Base-by-base conservation (phyloP, 2,113 vertebrate species). In the Halichoeres trimaculatus region DNA sequence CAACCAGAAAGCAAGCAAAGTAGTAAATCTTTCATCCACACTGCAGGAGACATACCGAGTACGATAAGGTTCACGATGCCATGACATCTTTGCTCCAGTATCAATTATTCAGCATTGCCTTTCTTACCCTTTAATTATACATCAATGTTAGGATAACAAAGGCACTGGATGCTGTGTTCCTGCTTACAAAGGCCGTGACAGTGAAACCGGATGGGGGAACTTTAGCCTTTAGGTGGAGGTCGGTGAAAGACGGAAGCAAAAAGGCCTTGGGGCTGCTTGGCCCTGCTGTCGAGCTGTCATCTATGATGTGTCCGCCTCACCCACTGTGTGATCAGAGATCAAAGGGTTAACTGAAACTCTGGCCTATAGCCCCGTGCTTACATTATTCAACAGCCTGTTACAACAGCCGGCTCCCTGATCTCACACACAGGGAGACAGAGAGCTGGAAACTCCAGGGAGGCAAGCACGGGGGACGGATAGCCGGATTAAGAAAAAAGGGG, bases 371-470 rank as follows among this genome's bases (percentile, higher is more conserved):
- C 85, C 75, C 56, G 52, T 45, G 84, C 84, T 86, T 93, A 86
- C 88, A 93, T 93, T 93, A 93, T 93, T 92, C 88, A 93, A 75
- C 83, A 93, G 90, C 87, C 89, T 89, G 90, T 91, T 91, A 81
- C 90, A 89, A 90, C 88, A 91, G 89, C 76, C 84, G 80, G 88
- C 82, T 87, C 80, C 81, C 90, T 90, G 86, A 90, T 89, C 85
- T 90, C 83, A 78, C 80, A 87, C 83, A 82, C 86, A 58, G 66
- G 76, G 70, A 89, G 81, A 81, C 73, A 19, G 86, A 23, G 85
- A 70, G 65, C 80, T 70, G 65, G 56, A 84, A 88, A 84, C 89
- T 81, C 83, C 78, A 65, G 84, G 85, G 88, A 86, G 67, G 80
- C 56, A 45, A 78, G 58, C 59, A 36, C 78, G 48, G 22, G 86